phyloP scores from a whole-genome alignment of 1,140 invertebrate species.

The Metaphire vulgaris region DNA sequence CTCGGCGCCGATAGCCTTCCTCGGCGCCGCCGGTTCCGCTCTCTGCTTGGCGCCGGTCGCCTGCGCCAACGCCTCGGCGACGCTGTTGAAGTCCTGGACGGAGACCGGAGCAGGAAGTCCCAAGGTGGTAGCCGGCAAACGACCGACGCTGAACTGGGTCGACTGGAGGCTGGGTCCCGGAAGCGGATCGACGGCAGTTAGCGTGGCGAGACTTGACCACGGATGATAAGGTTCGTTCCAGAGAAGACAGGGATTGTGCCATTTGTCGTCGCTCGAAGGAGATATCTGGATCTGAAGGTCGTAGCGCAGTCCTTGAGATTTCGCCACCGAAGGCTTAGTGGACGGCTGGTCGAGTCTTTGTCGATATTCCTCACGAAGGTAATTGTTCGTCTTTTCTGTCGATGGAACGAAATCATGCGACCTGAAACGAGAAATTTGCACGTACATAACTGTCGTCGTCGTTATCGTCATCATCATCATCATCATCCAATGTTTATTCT shows the following conservation, averaged over 20 bases:
- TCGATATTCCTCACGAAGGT: not conserved
- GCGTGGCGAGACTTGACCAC: not conserved
- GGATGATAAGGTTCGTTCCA: not conserved
- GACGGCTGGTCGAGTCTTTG: no score
- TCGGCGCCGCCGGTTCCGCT: not conserved
- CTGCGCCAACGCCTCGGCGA: not conserved
- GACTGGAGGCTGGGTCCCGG: not conserved
- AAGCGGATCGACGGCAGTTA: not conserved
- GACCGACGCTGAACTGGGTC: not conserved
- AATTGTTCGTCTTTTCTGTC: not conserved
- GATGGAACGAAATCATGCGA: slow-evolving; percentile 12
- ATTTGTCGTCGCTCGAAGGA: not conserved
- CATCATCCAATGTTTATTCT: no score
- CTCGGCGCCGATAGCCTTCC: not conserved
- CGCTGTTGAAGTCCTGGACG: not conserved
- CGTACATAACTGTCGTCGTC: not conserved
- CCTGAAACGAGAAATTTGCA: slow-evolving; percentile 14
- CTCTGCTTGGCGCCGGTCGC: not conserved
- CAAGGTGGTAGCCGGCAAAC: not conserved
- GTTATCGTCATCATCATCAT: no score
- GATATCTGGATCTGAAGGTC: not conserved
- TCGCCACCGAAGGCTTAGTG: no score
- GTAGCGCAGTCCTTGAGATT: no score
- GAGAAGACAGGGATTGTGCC: not conserved
- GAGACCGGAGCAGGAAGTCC: not conserved